Evolutionary conservation across 2,797 vertebrate species (phyloP).

Genomic region (Microhierax caerulescens): DNA sequence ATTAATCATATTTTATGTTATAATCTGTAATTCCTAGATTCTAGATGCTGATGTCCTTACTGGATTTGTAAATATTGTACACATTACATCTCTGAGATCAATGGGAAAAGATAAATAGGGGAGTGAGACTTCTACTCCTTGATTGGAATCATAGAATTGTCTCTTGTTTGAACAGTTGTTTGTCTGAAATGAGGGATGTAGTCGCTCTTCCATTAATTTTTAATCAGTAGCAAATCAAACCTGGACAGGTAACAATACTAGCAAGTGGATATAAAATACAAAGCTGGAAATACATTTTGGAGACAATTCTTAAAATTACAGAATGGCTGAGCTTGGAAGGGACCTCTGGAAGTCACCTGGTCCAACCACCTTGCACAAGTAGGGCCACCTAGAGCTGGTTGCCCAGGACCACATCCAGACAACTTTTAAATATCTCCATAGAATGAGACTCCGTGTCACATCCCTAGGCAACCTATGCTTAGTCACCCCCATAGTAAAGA

Average conservation of each 20-base stretch:
- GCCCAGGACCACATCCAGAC: neutral
- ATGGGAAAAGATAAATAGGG: neutral
- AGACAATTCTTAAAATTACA: neutral
- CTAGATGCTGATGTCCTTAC: neutral
- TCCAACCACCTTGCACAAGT: neutral
- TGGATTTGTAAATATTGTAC: neutral
- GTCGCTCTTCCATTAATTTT: neutral
- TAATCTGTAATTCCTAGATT: neutral
- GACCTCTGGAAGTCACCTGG: neutral
- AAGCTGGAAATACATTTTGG: neutral
- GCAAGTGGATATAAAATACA: neutral
- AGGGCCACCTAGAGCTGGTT: rapidly evolving
- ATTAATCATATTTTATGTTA: neutral
- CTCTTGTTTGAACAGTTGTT: neutral
- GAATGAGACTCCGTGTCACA: neutral
- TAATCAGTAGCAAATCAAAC: neutral
- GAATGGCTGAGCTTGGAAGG: neutral
- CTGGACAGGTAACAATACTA: neutral
- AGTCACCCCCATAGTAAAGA: neutral
- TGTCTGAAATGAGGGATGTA: neutral
- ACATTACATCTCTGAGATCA: neutral
- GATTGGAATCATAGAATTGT: rapidly evolving
- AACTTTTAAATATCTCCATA: neutral
- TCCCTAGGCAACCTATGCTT: neutral
- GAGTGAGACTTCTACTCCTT: neutral